Percentiles rank a stretch among this genome's conserved stretches.
Evolutionary conservation across 64 coral and sea anemone species (phyloP).

Genomic region (Dendronephthya gigantea): DNA sequence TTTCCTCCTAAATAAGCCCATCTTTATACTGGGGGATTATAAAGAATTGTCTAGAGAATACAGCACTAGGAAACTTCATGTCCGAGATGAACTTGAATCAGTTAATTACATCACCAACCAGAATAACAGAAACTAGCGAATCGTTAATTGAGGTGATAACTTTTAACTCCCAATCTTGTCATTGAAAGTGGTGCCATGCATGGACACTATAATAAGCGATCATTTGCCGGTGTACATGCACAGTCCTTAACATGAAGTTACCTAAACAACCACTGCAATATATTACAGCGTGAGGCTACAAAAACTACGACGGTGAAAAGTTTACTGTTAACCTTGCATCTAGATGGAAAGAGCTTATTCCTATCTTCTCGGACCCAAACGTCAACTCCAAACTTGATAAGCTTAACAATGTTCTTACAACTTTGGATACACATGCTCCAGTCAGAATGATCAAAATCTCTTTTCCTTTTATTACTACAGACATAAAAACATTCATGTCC

Average conservation of each 20-base stretch:
- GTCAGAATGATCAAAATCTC: conserved; percentile 1
- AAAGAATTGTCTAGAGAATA: too few species aligned
- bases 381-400: too few species aligned
- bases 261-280: neutral
- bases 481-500: neutral
- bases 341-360: too few species aligned
- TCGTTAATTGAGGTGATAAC: conserved; percentile 11
- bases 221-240: conserved; percentile 4
- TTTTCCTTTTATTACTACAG: neutral
- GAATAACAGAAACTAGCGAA: neutral
- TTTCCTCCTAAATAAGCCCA: conserved; percentile 1
- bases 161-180: neutral
- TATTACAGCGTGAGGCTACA: too few species aligned
- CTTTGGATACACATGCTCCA: neutral
- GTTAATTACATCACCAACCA: too few species aligned
- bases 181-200: neutral
- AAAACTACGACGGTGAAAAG: too few species aligned
- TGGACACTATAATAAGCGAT: conserved; percentile 14
- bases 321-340: too few species aligned
- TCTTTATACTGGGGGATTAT: conserved; percentile 12
- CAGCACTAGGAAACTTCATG: conserved; percentile 13
- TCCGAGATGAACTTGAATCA: neutral
- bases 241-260: neutral
- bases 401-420: neutral
- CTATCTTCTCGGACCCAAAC: too few species aligned